Evolutionary conservation across 2,797 vertebrate genomes (phyloP).

Genomic region (Dermochelys coriacea): DNA sequence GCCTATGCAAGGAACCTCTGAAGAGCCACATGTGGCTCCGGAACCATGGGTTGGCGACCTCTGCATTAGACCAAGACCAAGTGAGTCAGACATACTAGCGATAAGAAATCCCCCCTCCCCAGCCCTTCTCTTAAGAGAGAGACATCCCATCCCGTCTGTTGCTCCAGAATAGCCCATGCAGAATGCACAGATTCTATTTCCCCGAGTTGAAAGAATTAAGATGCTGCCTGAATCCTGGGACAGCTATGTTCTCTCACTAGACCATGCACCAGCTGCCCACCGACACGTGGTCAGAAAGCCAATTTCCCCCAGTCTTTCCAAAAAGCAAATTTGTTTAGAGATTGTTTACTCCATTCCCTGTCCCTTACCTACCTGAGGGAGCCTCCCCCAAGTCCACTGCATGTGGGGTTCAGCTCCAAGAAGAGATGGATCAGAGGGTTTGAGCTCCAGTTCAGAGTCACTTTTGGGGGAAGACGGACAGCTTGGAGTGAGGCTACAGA

Average conservation of each 20-base stretch:
- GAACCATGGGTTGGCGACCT: too few species aligned
- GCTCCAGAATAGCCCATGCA: not conserved
- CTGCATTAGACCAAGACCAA: not conserved
- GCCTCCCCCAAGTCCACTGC: constrained; percentile 95
- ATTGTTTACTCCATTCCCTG: not conserved
- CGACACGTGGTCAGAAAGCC: not conserved
- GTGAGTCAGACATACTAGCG: not conserved
- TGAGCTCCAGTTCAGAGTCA: constrained; percentile 92
- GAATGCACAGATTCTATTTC: not conserved
- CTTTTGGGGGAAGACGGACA: constrained; percentile 87
- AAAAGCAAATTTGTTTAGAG: not conserved
- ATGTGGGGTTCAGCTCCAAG: constrained; percentile 82
- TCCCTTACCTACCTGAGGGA: constrained; percentile 86
- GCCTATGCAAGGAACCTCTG: too few species aligned
- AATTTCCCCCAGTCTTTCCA: not conserved
- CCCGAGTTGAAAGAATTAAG: not conserved
- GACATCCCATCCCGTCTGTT: too few species aligned
- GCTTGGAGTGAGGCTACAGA: constrained; percentile 74
- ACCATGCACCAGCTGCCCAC: not conserved
- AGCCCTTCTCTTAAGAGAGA: too few species aligned
- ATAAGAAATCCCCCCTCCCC: not conserved
- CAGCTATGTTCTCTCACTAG: not conserved
- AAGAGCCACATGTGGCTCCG: too few species aligned
- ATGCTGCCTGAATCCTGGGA: not conserved
- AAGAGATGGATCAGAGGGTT: constrained; percentile 75